Conservation (phyloP, 2,888 invertebrate species). For the Diarsia brunnea region DNA sequence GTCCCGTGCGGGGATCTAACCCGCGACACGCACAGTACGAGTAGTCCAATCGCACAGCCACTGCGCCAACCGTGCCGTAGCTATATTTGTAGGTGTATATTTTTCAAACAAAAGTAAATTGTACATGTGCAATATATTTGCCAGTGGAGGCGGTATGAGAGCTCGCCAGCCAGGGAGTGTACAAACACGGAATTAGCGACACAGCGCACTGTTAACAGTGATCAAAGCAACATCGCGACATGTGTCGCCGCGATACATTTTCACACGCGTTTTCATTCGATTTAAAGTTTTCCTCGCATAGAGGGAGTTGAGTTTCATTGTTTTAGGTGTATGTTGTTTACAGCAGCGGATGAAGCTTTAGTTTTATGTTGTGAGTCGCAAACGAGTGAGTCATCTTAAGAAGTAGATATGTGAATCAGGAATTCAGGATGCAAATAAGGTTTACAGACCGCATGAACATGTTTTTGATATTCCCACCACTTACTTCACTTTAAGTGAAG, state of each 20-base stretch:
- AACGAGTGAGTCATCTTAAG: not conserved
- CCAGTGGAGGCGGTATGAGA: constrained; percentile 31
- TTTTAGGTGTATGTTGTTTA: constrained; percentile 8
- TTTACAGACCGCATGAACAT: not conserved
- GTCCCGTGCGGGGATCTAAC: too few relatives aligned
- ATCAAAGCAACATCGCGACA: constrained; percentile 73
- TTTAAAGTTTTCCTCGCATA: constrained; percentile 55
- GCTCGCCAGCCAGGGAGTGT: constrained; percentile 26
- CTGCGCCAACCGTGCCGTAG: too few relatives aligned
- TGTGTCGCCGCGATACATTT: constrained; percentile 66
- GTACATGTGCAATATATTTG: constrained; percentile 51
- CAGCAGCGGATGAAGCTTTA: not conserved
- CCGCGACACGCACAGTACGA: too few relatives aligned
- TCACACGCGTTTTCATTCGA: constrained; percentile 65
- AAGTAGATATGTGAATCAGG: not conserved
- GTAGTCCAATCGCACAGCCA: too few relatives aligned
- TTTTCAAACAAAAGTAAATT: constrained; percentile 22
- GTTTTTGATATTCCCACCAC: not conserved
- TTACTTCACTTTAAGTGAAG: not conserved
- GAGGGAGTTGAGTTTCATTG: constrained; percentile 15
- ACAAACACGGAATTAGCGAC: constrained; percentile 70
- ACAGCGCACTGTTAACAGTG: constrained; percentile 66
- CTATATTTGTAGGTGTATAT: not conserved
- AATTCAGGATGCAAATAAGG: not conserved
- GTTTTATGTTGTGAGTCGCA: too few relatives aligned